phyloP scores from a whole-genome alignment of 2,888 invertebrate genomes.

The Allophyes oxyacanthae region DNA sequence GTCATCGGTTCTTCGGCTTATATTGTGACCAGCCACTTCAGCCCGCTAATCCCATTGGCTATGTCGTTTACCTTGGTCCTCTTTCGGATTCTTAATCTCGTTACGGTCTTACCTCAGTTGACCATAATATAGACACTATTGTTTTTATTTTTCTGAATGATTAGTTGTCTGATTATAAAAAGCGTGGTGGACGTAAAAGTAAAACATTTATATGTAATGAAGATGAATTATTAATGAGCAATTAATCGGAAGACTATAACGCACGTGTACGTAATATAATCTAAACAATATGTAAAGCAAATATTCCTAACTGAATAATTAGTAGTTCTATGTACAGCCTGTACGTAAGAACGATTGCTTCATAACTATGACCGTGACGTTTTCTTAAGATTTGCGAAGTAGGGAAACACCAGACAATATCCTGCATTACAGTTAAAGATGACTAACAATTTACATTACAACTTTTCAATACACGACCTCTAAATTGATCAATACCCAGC shows the following conservation, averaged over 20 bases:
- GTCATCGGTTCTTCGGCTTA: no score
- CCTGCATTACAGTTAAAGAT: conserved; percentile 49
- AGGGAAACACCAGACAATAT: conserved; percentile 66
- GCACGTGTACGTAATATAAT: no score
- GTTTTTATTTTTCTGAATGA: no score
- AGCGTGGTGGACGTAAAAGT: no score
- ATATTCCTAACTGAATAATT: neutral
- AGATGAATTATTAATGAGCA: conserved; percentile 24
- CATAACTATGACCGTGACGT: conserved; percentile 44
- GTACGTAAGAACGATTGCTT: conserved; percentile 37
- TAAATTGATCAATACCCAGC: conserved; percentile 63
- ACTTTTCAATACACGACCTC: conserved; percentile 56
- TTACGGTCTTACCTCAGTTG: no score
- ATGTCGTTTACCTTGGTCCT: no score
- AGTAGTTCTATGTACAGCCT: conserved; percentile 43
- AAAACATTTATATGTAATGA: no score
- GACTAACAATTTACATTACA: conserved; percentile 56
- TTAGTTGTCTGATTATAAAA: no score
- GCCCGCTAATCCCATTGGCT: no score
- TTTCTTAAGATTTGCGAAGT: conserved; percentile 29
- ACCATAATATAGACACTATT: no score
- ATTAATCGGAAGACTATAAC: conserved; percentile 12
- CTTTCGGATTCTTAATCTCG: no score
- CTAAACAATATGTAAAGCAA: neutral
- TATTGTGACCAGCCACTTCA: no score